These are phyloP conservation scores for Tribolium castaneum DNA, from an alignment of 1,140 invertebrate genomes.

Conservation along the genomic window DNA sequence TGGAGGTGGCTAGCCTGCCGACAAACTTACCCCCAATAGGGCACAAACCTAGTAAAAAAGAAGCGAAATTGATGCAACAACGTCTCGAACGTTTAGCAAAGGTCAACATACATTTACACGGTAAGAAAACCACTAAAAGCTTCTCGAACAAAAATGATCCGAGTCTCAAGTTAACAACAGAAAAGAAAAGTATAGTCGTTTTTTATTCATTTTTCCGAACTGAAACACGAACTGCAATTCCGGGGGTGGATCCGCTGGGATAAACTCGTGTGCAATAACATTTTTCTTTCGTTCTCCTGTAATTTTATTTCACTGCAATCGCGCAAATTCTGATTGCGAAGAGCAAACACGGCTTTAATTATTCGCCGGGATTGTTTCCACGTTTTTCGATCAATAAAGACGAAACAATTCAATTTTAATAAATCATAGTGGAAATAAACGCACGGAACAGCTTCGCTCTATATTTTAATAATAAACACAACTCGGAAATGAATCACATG, in stretches of 20 bases:
- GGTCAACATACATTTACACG: conserved; percentile 90
- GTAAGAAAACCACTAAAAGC: conserved; percentile 67
- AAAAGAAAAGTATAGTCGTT: not conserved
- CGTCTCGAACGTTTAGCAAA: conserved; percentile 80
- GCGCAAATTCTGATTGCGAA: not conserved
- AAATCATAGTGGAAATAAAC: no score
- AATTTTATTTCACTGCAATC: not conserved
- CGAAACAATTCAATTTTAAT: not conserved
- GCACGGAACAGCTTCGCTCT: no score
- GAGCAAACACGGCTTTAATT: not conserved
- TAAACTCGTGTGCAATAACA: no score
- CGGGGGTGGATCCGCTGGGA: not conserved
- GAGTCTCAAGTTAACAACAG: conserved; percentile 3
- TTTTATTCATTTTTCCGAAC: not conserved
- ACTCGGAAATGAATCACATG: no score
- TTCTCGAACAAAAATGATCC: conserved; percentile 4
- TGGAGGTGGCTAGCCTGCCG: conserved; percentile 64
- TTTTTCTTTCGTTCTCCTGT: not conserved
- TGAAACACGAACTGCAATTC: not conserved
- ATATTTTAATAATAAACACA: no score
- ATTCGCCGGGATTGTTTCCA: not conserved
- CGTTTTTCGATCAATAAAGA: not conserved
- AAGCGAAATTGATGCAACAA: conserved; percentile 71
- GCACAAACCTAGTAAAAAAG: conserved; percentile 68
- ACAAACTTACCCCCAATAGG: conserved; percentile 53